These are phyloP conservation scores for Drosophila yakuba DNA, from an alignment of 1,140 invertebrate species.

Conservation along the genomic window DNA sequence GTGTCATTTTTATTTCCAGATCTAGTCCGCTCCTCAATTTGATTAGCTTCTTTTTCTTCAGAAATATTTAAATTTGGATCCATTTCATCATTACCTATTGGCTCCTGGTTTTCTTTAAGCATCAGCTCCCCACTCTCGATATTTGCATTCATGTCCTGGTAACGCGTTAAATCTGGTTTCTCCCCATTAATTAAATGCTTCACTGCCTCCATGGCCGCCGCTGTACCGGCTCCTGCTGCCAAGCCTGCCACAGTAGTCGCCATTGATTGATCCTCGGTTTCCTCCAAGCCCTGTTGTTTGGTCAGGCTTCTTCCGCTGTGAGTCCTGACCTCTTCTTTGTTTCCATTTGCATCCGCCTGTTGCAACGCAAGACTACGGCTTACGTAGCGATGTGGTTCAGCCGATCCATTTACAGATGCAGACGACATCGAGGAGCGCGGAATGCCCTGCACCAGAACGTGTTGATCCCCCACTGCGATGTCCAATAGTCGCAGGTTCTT, in stretches of 20 bases:
- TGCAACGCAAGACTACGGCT: slow-evolving; percentile 67
- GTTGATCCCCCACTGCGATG: slow-evolving; percentile 79
- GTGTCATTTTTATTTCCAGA: neutral
- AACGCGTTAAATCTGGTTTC: slow-evolving; percentile 1
- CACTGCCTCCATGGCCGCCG: slow-evolving; percentile 61
- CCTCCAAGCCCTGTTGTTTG: slow-evolving; percentile 50
- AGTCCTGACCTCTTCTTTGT: slow-evolving; percentile 29
- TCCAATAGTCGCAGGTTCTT: slow-evolving; percentile 78
- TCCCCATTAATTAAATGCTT: slow-evolving; percentile 47
- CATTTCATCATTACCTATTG: slow-evolving; percentile 26
- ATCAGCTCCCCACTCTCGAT: neutral
- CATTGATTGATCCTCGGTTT: slow-evolving; percentile 24
- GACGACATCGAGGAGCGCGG: slow-evolving; percentile 66
- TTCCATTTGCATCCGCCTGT: slow-evolving; percentile 52
- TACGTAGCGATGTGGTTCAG: slow-evolving; percentile 56
- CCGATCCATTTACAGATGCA: slow-evolving; percentile 43
- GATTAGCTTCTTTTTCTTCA: neutral
- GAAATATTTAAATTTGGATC: neutral
- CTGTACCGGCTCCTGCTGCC: slow-evolving; percentile 35
- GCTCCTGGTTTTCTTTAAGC: neutral
- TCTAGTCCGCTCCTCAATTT: neutral
- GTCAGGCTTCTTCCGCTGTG: slow-evolving; percentile 55
- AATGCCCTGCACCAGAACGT: slow-evolving; percentile 80
- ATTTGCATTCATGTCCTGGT: slow-evolving; percentile 29
- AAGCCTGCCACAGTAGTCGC: slow-evolving; percentile 27